These are phyloP conservation scores for Benitochromis conjunctus DNA, from an alignment of 2,113 vertebrate genomes.

Conservation along the genomic window DNA sequence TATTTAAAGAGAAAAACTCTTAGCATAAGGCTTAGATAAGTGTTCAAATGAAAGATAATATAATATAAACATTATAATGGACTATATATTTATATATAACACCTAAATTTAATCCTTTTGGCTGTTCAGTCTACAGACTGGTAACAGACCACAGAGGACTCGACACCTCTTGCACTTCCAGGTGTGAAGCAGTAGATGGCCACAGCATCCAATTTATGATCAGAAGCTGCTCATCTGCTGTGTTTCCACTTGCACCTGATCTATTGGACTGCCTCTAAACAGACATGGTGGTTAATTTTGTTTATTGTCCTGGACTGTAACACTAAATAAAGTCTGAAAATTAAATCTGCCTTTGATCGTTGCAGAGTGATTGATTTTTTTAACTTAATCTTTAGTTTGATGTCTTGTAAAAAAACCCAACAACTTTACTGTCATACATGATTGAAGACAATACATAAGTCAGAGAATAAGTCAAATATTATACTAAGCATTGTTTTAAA, in stretches of 20 bases:
- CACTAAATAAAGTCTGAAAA: neutral
- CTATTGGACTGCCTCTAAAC: neutral
- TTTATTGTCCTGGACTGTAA: neutral
- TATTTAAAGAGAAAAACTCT: neutral
- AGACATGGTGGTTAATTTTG: neutral
- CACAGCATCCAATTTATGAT: neutral
- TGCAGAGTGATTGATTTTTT: neutral
- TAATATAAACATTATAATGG: neutral
- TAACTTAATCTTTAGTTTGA: neutral
- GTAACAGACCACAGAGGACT: neutral
- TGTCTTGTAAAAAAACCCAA: neutral
- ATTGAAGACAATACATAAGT: neutral
- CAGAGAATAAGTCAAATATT: neutral
- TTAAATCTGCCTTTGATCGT: neutral
- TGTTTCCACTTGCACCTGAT: neutral
- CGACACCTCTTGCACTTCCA: neutral
- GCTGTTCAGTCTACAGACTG: neutral
- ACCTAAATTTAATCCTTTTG: neutral
- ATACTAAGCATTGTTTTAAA: neutral
- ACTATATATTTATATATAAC: neutral
- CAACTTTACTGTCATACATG: neutral
- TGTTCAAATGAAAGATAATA: neutral
- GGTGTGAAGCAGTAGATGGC: slow-evolving; percentile 5
- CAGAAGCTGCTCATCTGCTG: neutral
- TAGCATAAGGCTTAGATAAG: neutral